A percentile compares a stretch with the other conserved stretches of the same genome.
phyloP scores from a whole-genome alignment of 2,113 vertebrate species.

The Passer montanus region DNA sequence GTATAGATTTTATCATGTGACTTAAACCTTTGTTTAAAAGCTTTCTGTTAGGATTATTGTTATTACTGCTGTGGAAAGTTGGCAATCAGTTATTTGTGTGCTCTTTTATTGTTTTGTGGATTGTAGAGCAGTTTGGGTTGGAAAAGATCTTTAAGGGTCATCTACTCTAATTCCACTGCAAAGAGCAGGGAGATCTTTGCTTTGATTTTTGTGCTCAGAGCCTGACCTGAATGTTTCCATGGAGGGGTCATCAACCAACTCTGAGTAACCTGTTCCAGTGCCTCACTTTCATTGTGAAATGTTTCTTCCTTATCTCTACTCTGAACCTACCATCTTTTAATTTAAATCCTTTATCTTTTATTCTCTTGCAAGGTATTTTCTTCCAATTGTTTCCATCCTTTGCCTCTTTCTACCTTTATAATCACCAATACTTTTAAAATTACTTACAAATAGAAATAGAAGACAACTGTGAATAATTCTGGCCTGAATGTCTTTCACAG shows the following conservation, averaged over 20 bases:
- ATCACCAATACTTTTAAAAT: not conserved
- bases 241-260: not conserved
- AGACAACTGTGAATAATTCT: not conserved
- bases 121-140: not conserved
- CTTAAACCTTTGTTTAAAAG: not conserved
- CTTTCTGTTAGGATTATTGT: not conserved
- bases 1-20: not conserved
- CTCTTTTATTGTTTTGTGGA: not conserved
- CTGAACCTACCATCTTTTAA: not conserved
- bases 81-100: not conserved
- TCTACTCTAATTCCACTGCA: not conserved
- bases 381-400: not conserved
- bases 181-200: not conserved
- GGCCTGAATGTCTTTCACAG: not conserved
- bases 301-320: not conserved
- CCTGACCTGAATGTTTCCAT: not conserved
- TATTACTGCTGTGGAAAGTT: not conserved
- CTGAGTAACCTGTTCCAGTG: not conserved
- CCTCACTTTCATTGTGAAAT: accelerated
- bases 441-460: not conserved
- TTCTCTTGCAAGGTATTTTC: not conserved
- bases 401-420: not conserved
- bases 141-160: not conserved
- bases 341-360: not conserved
- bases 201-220: not conserved